These are phyloP conservation scores for Pseudorhombus dupliciocellatus DNA, from an alignment of 2,113 vertebrate genomes.

Conservation along the genomic window DNA sequence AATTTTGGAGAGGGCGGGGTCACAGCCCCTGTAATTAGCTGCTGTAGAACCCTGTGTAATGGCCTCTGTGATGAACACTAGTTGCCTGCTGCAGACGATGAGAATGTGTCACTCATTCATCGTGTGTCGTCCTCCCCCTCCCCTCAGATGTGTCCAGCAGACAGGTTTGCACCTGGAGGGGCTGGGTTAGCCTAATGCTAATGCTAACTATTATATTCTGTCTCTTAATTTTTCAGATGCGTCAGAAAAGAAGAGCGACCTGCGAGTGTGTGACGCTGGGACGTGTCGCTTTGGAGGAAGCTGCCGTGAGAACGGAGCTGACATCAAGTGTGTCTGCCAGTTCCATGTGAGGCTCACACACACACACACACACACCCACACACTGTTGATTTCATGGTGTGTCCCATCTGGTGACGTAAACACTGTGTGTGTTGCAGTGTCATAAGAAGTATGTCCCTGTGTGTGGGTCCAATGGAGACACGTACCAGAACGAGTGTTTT, in stretches of 20 bases:
- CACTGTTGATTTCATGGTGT: background rate
- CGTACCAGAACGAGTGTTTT: conserved; percentile 98
- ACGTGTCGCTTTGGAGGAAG: conserved; percentile 93
- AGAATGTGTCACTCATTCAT: too few relatives aligned
- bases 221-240: conserved; percentile 80
- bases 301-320: conserved; percentile 90
- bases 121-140: too few relatives aligned
- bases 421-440: conserved; percentile 82
- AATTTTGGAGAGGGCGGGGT: conserved; percentile 57
- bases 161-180: too few relatives aligned
- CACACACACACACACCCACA: conserved; percentile 1
- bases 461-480: conserved; percentile 97
- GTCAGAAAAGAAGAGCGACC: conserved; percentile 90
- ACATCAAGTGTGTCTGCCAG: conserved; percentile 93
- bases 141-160: too few relatives aligned
- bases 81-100: too few relatives aligned
- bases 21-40: conserved; percentile 59
- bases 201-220: too few relatives aligned
- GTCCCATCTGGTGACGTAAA: too few relatives aligned
- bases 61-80: too few relatives aligned
- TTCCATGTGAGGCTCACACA: conserved; percentile 87
- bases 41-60: conserved; percentile 42
- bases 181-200: too few relatives aligned
- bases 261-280: conserved; percentile 88
- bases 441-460: conserved; percentile 95